Conservation (phyloP, 2,113 vertebrate species). For the Cyprinodon brontotheroides region DNA sequence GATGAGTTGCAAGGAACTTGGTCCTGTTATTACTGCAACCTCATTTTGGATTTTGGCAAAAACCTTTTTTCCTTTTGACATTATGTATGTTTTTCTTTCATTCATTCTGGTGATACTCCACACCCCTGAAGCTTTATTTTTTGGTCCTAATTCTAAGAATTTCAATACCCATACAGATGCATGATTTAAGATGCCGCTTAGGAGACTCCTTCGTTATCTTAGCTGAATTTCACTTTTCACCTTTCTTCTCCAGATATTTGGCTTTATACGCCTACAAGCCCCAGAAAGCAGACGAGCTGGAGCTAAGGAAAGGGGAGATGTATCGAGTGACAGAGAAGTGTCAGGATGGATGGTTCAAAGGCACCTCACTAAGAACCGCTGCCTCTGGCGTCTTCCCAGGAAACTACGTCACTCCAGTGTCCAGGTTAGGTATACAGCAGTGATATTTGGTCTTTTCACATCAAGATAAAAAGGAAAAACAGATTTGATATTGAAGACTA, state of each 20-base stretch:
- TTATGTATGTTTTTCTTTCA: conserved; percentile 1
- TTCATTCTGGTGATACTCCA: conserved; percentile 1
- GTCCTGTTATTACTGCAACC: neutral
- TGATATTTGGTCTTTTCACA: neutral
- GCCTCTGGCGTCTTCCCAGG: conserved; percentile 95
- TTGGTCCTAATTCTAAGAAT: neutral
- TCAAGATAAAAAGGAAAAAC: neutral
- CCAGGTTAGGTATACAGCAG: conserved; percentile 83
- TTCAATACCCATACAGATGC: neutral
- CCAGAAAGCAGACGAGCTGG: conserved; percentile 96
- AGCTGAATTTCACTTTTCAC: conserved; percentile 2
- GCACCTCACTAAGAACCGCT: conserved; percentile 89
- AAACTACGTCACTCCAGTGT: conserved; percentile 97
- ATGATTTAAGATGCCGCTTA: conserved; percentile 1
- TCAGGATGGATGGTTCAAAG: conserved; percentile 99
- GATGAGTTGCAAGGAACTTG: neutral
- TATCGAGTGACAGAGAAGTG: conserved; percentile 98
- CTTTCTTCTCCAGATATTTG: conserved; percentile 83
- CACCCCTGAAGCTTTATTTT: neutral
- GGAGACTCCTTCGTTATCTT: conserved; percentile 14
- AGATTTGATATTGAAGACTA: neutral
- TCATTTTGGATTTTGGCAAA: neutral
- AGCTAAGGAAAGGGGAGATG: conserved; percentile 96
- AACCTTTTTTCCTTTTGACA: neutral
- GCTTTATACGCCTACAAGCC: conserved; percentile 97